Base-by-base conservation (phyloP, 2,888 invertebrate genomes). In the Hoplodrina ambigua region DNA sequence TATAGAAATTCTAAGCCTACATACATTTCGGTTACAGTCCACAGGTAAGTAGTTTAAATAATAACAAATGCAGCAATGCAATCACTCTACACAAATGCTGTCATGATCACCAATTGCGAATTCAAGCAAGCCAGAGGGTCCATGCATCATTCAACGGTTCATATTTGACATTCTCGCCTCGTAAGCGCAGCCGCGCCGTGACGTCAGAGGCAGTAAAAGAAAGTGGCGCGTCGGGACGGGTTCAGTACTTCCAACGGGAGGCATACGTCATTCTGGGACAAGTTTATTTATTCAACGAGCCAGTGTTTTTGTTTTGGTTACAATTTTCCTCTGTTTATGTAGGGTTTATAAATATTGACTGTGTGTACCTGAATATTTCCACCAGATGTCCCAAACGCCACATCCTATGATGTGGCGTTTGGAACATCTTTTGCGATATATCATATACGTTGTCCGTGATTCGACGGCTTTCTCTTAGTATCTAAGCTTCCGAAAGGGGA, bases 121-220 rank as follows among this genome's bases (percentile, higher is more conserved):
- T 54, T 71, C 49, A 54, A 59, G 44, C 25, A 44, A 61, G 19
- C 5, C n/a, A 20, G 25, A 19, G 33, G n/a, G 8, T 19, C 13
- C 50, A 78, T 64, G 19, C 15, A 75, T 66, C 68, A 61, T 70
- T 65, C 55, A 60, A 19, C 19, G 20, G n/a, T 17, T 49, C 25
- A 58, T 69, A 64, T 67, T 68, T 72, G 59, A 37, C 57, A 68
- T 69, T 56, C 76, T 30, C 53, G 52, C 49, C 41, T 60, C 60
- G 54, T 64, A 53, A 68, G 44, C 56, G 20, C 6, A 2, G 44
- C 15, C 25, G 37, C 58, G 41, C 17, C 11, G 57, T 75, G 64
- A 75, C 72, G 84, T 84, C 75, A 81, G n/a, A 59, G 25, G 8
- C 49, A 44, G 50, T 75, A 75, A 79, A 74, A 72, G 72, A 80